These are phyloP conservation scores for Proctacanthus coquilletti DNA, from an alignment of 1,140 invertebrate genomes.

Conservation along the genomic window DNA sequence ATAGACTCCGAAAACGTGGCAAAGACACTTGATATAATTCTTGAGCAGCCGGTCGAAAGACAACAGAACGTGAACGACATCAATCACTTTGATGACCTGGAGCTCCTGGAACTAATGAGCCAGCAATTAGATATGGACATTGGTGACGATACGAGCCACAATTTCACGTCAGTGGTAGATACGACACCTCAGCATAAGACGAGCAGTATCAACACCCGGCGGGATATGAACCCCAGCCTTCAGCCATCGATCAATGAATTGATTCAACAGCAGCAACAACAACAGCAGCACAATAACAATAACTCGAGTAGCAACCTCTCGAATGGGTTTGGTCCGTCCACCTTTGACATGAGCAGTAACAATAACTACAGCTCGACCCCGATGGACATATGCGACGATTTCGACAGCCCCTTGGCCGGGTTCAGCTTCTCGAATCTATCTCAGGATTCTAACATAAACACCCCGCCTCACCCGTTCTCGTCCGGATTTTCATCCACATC, in stretches of 20 bases:
- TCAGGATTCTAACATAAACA: conserved; percentile 12
- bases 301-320: conserved; percentile 2
- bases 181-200: neutral
- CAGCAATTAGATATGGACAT: conserved; percentile 30
- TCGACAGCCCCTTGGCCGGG: conserved; percentile 23
- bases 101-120: conserved; percentile 26
- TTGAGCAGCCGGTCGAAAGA: conserved; percentile 14
- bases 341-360: neutral
- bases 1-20: conserved; percentile 20
- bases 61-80: conserved; percentile 21
- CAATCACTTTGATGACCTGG: conserved; percentile 27
- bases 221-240: conserved; percentile 22
- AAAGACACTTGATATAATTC: conserved; percentile 24
- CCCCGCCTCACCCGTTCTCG: conserved; percentile 13
- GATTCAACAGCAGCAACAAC: conserved; percentile 11
- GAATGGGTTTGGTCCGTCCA: neutral
- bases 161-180: neutral
- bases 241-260: conserved; percentile 26
- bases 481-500: neutral
- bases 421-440: conserved; percentile 14
- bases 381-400: conserved; percentile 29
- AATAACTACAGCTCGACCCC: conserved; percentile 15
- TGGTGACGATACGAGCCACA: conserved; percentile 16
- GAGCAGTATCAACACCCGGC: conserved; percentile 7
- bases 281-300: neutral